phyloP scores from a whole-genome alignment of 2,888 invertebrate species.

The Caenorhabditis virilis region DNA sequence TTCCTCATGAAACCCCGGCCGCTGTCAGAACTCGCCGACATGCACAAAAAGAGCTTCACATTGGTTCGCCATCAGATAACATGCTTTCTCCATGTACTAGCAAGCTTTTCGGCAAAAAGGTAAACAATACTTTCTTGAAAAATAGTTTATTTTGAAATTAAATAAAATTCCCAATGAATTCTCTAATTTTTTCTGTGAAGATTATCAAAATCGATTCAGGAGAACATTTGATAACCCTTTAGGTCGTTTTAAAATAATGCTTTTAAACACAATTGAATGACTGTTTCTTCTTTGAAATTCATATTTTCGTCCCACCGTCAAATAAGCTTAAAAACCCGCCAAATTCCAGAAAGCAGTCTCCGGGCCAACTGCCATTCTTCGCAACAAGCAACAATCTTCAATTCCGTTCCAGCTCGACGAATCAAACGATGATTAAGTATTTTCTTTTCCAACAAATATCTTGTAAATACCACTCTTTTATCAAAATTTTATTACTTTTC shows the following conservation, averaged over 20 bases:
- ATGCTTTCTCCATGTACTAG: constrained; percentile 54
- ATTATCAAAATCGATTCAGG: no score
- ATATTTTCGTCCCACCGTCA: neutral
- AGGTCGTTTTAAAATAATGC: no score
- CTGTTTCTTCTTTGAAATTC: neutral
- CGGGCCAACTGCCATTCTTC: constrained; percentile 47
- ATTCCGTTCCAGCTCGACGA: constrained; percentile 52
- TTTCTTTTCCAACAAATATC: no score
- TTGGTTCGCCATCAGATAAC: constrained; percentile 50
- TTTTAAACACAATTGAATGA: no score
- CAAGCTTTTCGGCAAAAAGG: constrained; percentile 43
- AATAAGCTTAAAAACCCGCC: neutral
- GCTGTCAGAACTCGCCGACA: constrained; percentile 49
- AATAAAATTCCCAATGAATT: no score
- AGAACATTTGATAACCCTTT: no score
- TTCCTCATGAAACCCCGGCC: constrained; percentile 45
- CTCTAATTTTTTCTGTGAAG: neutral
- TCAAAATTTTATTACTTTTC: no score
- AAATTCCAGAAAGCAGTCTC: constrained; percentile 38
- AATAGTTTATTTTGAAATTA: constrained; percentile 1
- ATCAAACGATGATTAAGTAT: constrained; percentile 4
- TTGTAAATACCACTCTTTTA: no score
- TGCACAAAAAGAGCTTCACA: constrained; percentile 38
- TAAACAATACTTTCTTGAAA: neutral
- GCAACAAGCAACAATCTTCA: constrained; percentile 50